Conservation (phyloP, 35 echinoderm and acorn worm species). For the Apostichopus californicus region DNA sequence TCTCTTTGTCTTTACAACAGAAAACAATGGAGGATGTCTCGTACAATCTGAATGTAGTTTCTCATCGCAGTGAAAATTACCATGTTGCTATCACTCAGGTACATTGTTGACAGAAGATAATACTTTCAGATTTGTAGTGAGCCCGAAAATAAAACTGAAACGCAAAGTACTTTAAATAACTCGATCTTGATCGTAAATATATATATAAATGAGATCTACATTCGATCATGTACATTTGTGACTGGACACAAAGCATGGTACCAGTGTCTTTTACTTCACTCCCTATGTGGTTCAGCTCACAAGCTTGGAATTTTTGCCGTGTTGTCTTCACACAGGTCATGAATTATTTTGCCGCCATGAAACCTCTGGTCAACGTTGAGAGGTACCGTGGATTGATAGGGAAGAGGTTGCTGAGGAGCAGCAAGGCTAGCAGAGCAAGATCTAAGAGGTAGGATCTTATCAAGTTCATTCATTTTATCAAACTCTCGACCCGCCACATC, state of each 20-base stretch:
- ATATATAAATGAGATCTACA: no score
- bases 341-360: constrained; percentile 45
- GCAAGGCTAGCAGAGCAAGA: neutral
- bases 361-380: constrained; percentile 13
- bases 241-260: no score
- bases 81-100: neutral
- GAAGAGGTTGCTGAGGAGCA: neutral
- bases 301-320: neutral
- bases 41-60: neutral
- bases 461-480: no score
- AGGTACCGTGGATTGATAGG: neutral
- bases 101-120: neutral
- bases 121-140: no score
- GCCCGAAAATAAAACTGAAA: no score
- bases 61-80: constrained; percentile 10
- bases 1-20: neutral
- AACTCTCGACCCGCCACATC: no score
- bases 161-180: no score
- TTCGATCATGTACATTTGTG: no score
- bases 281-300: no score
- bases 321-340: constrained; percentile 15
- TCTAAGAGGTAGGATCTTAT: no score
- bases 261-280: no score
- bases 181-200: no score
- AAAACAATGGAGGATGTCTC: neutral